Evolutionary conservation across 2,888 invertebrate species (phyloP), one percentile per base, ranked within the genome.

Genomic region (Oxyteleia sp.): DNA sequence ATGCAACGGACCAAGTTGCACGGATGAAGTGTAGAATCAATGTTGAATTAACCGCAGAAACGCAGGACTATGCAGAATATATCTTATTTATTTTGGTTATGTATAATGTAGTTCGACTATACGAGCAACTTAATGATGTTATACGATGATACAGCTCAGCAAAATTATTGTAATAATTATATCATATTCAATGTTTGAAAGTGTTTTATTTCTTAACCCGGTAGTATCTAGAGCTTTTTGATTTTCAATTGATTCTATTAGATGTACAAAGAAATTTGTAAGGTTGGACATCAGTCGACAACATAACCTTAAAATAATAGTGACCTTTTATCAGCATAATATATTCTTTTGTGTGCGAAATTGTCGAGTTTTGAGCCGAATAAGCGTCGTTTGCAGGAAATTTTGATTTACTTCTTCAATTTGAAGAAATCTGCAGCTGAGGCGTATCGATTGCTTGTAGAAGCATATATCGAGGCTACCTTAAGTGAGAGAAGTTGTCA

Each of bases 151-250:
- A 74, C 80, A 76, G 71, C 82, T 82, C 63, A 84, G 76, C 82
- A 81, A 82, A 81, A 84, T 82, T 82, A 84, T 84, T 82, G 74
- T 82, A 81, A 75, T 80, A 82, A 84, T 80, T 80, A 80, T 84
- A 80, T 71, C 76, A 76, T 76, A 84, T 84, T 84, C 64, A 76
- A 84, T 84, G 84, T 84, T 80, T 35, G 1, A 3, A 20, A 8
- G 64, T 55, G 35, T 76, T 71, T 80, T 53, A 71, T 76, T 84
- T 71, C 38, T 15, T 18, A n/a, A 32, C 66, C 79, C 18, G 7
- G 16, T 13, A 41, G 41, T 41, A 13, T 41, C 1, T 13, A 41
- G 15, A 41, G n/a, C n/a, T 23, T 23, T 49, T 49, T 1, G 11
- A 15, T 49, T 23, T 11, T 23, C 3, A 23, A 49, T 11, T n/a